Conservation (phyloP, 2,113 vertebrate species). For the Ivindomyrus marchei region DNA sequence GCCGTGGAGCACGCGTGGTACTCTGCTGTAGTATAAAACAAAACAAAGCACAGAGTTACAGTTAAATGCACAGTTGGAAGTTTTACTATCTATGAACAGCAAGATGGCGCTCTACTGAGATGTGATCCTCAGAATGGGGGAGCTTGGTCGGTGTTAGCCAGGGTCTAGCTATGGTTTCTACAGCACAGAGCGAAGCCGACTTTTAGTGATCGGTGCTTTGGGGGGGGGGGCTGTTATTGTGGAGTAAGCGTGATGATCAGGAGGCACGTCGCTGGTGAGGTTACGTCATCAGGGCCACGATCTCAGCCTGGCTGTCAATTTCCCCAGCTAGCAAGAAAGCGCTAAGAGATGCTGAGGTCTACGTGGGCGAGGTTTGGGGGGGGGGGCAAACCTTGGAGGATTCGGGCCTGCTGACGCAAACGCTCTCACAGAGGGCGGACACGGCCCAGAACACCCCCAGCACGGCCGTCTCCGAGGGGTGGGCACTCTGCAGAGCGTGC, state of each 20-base stretch:
- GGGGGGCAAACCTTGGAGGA: slow-evolving; percentile 68
- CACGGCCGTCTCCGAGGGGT: slow-evolving; percentile 73
- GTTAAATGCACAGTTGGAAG: neutral
- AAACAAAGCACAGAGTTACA: neutral
- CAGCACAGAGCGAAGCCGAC: slow-evolving; percentile 6
- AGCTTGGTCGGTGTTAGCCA: neutral
- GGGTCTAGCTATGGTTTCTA: slow-evolving; percentile 11
- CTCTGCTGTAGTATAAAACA: neutral
- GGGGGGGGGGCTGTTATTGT: neutral
- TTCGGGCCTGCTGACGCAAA: slow-evolving; percentile 71
- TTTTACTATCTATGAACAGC: neutral
- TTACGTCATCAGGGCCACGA: slow-evolving; percentile 27
- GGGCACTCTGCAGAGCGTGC: slow-evolving; percentile 72
- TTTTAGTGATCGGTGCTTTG: slow-evolving; percentile 6
- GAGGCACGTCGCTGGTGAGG: slow-evolving; percentile 57
- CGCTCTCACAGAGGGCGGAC: slow-evolving; percentile 75
- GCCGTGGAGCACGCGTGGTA: neutral
- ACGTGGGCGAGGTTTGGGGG: slow-evolving; percentile 24
- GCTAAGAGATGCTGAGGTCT: slow-evolving; percentile 47
- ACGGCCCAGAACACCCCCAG: slow-evolving; percentile 74
- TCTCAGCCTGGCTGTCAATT: slow-evolving; percentile 50
- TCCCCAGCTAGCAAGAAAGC: slow-evolving; percentile 45
- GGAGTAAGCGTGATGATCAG: slow-evolving; percentile 42
- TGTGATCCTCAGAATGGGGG: neutral
- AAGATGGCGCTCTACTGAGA: neutral